These are phyloP conservation scores for Rousettus leschenaultii DNA, from an alignment of 2,113 vertebrate species.

Conservation along the genomic window DNA sequence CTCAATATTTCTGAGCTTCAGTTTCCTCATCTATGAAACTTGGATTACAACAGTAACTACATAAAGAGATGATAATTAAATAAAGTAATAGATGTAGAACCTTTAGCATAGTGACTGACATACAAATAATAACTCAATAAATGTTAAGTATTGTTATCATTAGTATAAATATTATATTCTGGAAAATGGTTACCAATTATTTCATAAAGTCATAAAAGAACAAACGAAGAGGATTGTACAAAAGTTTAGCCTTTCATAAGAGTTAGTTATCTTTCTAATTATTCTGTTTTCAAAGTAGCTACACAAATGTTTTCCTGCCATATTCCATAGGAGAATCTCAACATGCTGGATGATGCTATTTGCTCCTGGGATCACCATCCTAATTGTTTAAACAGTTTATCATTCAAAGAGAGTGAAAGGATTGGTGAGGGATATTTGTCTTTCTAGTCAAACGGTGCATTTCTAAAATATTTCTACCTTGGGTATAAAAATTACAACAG, in stretches of 20 bases:
- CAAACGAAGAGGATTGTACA: background rate
- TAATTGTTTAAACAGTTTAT: background rate
- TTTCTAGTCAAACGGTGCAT: background rate
- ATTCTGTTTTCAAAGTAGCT: constrained; percentile 12
- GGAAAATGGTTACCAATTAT: background rate
- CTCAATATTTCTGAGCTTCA: background rate
- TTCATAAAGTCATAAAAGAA: background rate
- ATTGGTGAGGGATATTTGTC: background rate
- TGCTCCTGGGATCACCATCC: background rate
- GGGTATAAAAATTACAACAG: background rate
- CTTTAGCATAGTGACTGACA: background rate
- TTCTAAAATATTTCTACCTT: background rate
- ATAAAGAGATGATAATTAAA: background rate
- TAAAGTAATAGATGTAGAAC: background rate
- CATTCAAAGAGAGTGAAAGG: background rate
- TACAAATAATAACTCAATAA: background rate
- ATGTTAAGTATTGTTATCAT: background rate
- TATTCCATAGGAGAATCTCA: background rate
- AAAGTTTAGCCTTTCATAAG: background rate
- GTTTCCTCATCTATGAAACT: background rate
- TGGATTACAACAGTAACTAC: background rate
- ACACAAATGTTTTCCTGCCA: background rate
- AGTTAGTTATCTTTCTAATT: background rate
- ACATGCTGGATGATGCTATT: background rate
- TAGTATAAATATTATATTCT: background rate